A percentile compares a stretch with the other conserved stretches of the same genome.
Conservation (phyloP, 2,797 vertebrate species). For the Sebastes umbrosus region DNA sequence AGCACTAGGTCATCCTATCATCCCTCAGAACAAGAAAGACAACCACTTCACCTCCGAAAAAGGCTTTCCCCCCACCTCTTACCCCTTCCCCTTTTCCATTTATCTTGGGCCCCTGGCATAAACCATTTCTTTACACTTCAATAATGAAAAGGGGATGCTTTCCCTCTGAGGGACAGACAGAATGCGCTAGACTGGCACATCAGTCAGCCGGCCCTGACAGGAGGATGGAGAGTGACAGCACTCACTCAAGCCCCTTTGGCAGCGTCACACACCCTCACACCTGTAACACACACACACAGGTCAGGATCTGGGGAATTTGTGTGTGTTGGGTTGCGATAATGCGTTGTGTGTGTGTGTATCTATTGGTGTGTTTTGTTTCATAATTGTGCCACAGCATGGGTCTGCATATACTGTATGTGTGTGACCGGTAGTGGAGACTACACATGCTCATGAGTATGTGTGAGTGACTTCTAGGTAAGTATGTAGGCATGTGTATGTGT, state of each 20-base stretch:
- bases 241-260: constrained; percentile 49
- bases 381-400: neutral
- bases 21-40: constrained; percentile 44
- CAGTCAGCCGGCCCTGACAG: constrained; percentile 52
- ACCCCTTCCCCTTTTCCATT: constrained; percentile 51
- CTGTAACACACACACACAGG: constrained; percentile 63
- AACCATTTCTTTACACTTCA: constrained; percentile 67
- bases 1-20: constrained; percentile 21
- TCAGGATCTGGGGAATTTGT: constrained; percentile 33
- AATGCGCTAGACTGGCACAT: constrained; percentile 49
- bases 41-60: constrained; percentile 51
- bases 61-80: constrained; percentile 39
- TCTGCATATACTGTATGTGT: neutral
- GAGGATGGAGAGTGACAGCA: constrained; percentile 61
- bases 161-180: constrained; percentile 53
- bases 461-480: neutral
- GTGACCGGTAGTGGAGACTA: neutral
- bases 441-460: neutral
- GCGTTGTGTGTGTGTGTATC: neutral
- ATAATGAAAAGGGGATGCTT: constrained; percentile 53
- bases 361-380: neutral
- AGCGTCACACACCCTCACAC: constrained; percentile 50
- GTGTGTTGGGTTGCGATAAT: neutral
- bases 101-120: constrained; percentile 50
- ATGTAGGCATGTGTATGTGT: neutral